Base-by-base conservation (phyloP, 2,113 vertebrate species). In the Pseudolaguvia tuberculata region DNA sequence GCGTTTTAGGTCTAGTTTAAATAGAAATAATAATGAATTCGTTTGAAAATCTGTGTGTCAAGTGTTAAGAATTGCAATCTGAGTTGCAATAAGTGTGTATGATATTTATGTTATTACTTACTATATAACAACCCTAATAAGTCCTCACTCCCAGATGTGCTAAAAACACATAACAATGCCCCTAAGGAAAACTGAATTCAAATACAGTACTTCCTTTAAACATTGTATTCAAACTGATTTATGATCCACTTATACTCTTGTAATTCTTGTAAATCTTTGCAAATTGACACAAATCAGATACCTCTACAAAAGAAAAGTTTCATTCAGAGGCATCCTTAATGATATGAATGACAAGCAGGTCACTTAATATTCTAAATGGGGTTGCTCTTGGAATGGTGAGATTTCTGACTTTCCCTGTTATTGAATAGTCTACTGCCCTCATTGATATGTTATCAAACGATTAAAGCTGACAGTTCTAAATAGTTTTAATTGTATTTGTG, bases 81-180 rank as follows among this genome's bases (percentile, higher is more conserved):
- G 31, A 62, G 11, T 7, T 31, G 18, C 4, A 2, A 8, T 35
- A 9, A 13, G 59, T 42, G n/a, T 45, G 13, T 62, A 63, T 23
- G n/a, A n/a, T 23, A 63, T 63, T 21, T n/a, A 63, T 62, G 29
- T 20, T 29, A 62, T 63, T 25, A 63, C n/a, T 63, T 12, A 23
- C 11, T 62, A 23, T 11, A 65, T 39, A 65, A 65, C 39, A 65
- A 65, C 35, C 45, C 14, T 7, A 25, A 15, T 47, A 65, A 8
- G 9, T 5, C 1, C 39, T 14, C 14, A 21, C 21, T 45, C 39
- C n/a, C n/a, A 65, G 21, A 65, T 65, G 42, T 47, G 39, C 21
- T 65, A 65, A 65, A 65, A 65, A 21, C n/a, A 61, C 48, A 18
- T 50, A 20, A 50, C 47, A 29, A 31, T 68, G 65, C 18, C 27